Percentiles rank a stretch among this genome's conserved stretches.
Evolutionary conservation across 37 sponge, comb jelly and placozoan species (phyloP).

Genomic region (Chondrosia reniformis): DNA sequence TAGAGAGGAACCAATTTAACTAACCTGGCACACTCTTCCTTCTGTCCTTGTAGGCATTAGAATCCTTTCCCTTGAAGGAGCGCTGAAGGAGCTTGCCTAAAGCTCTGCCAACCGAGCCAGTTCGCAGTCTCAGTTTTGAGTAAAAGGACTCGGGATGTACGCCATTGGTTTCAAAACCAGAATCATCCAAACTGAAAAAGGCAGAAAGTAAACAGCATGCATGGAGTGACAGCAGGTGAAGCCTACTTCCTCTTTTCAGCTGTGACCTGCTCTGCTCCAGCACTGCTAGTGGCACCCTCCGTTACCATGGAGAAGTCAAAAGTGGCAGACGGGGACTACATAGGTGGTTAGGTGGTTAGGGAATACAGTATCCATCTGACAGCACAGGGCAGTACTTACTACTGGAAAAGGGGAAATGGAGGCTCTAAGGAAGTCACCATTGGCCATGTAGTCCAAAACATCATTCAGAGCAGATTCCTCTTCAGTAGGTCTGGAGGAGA

Average conservation of each 20-base stretch:
- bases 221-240: not conserved
- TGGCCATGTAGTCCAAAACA: conserved; percentile 12
- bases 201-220: not conserved
- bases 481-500: not conserved
- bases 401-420: conserved; percentile 8
- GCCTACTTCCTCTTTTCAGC: not conserved
- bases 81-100: not conserved
- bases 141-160: conserved; percentile 35
- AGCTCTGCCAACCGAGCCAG: conserved; percentile 6
- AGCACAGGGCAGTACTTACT: too few relatives aligned
- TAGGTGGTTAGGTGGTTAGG: not conserved
- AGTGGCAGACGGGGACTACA: not conserved
- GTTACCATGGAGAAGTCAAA: not conserved
- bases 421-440: conserved; percentile 12
- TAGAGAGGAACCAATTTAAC: not conserved
- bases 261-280: not conserved
- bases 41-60: not conserved
- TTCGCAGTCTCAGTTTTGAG: conserved; percentile 2
- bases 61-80: not conserved
- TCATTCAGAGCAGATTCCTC: not conserved
- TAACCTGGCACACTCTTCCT: not conserved
- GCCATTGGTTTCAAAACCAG: conserved; percentile 22
- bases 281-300: not conserved
- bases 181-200: not conserved
- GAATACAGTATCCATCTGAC: conserved; percentile 4